Evolutionary conservation across 2,797 vertebrate species (phyloP), one percentile per base, ranked within the genome.

Genomic region (Pygocentrus nattereri): DNA sequence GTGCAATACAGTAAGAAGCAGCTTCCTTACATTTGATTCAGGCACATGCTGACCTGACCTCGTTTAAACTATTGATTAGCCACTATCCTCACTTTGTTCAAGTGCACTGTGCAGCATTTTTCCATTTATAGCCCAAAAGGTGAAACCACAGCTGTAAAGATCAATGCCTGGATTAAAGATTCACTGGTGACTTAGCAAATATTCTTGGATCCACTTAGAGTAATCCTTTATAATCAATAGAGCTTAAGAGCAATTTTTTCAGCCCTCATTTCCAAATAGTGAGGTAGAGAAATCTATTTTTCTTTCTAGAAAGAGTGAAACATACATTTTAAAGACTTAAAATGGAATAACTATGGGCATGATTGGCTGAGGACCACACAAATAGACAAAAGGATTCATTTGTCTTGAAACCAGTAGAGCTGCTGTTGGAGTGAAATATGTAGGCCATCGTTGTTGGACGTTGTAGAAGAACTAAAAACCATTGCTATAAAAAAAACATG

Each of bases 111-210:
- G 0, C 4, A 65, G 50, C 27, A 18, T 56, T 73, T 80, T 73
- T 65, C 76, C 54, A 6, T 72, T 65, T 73, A 75, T 69, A 77
- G 54, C 74, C 47, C 16, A 23, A 27, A 79, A 75, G 59, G 81
- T 85, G 50, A 86, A 87, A 74, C 58, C 58, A 31, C 58, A 73
- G 78, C 65, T 74, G 30, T 76, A 54, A 79, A 69, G n/a, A 74
- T 70, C 67, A 79, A 82, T 38, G 47, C 50, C 23, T 62, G 65
- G 62, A 82, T 82, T 80, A 74, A 27, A 74, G 73, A 83, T 79
- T 58, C 82, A 23, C 47, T 19, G 12, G 11, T 64, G 7, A 69
- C 19, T 52, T 68, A 56, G 30, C 11, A n/a, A 25, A 56, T 52
- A 47, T 19, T 27, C 65, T 19, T 69, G 6, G 52, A 50, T 34